Evolutionary conservation across 30 jellyfish, hydroid and myxozoan species (phyloP), one percentile per base, ranked within the genome.

Genomic region (Aurelia sp.): DNA sequence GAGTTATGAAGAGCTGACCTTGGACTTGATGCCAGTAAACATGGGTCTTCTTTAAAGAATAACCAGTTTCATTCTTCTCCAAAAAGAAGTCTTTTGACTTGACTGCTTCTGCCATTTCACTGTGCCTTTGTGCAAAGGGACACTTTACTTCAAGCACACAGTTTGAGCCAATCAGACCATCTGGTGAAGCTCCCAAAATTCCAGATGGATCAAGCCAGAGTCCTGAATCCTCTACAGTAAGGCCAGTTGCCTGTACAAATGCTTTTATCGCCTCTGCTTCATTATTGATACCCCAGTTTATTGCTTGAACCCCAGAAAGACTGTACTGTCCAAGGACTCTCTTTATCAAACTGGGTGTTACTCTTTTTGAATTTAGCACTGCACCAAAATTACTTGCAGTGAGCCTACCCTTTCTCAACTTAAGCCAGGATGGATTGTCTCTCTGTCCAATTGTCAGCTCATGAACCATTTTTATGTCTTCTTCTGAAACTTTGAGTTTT

Each of bases 301-400:
- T 20, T n/a, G 88, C 51, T 15, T 58, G 30, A 11, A 77, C 79
- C 33, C 88, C 80, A 61, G 79, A 57, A 18, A 80, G 63, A 62
- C 66, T 68, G n/a, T 80, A 30, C 47, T 48, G 20, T 44, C 64
- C 71, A n/a, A 44, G 48, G 19, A 80, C 18, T n/a, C 22, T 68
- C 35, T 60, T 50, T 16, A 63, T 10, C 38, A 63, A 35, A 22
- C 60, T 35, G 2, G 90, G 84, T 18, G 90, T 80, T 52, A 80
- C 48, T 55, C 59, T 80, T 72, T 80, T 80, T 7, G 71, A 44
- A 27, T 67, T 41, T 1, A 40, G 72, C 5, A 80, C 90, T 20
- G 72, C 24, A 3, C 70, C 80, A 63, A 62, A 80, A 31, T 66
- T 80, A 27, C 67, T 50, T 40, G 90, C 87, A 21, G 87, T 80